Conservation (phyloP, 2,113 vertebrate genomes). For the Strix aluco region DNA sequence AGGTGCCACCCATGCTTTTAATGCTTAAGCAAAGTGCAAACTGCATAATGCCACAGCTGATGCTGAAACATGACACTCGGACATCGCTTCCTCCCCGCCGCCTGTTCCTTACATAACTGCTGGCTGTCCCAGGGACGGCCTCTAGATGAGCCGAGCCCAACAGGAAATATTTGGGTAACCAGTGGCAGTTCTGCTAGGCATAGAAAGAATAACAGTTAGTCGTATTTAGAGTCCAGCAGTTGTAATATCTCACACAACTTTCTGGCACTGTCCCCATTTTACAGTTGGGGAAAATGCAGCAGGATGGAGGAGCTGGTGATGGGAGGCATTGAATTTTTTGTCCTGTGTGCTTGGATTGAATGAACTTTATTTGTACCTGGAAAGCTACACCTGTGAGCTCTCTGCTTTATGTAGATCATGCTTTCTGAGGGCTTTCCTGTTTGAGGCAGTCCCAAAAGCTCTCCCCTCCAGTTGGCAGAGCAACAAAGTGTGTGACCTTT, state of each 20-base stretch:
- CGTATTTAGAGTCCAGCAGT: background rate
- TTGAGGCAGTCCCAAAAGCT: background rate
- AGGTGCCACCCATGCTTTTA: slow-evolving; percentile 7
- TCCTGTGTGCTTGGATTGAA: background rate
- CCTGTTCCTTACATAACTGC: background rate
- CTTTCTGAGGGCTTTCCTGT: background rate
- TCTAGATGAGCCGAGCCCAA: background rate
- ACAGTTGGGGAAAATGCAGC: background rate
- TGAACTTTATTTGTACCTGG: background rate
- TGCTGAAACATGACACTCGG: background rate
- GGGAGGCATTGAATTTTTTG: background rate
- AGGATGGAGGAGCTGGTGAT: background rate
- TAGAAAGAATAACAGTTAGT: background rate
- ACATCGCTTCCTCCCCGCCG: background rate
- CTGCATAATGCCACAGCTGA: background rate
- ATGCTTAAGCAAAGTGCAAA: slow-evolving; percentile 9
- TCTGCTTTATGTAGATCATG: background rate
- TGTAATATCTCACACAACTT: background rate
- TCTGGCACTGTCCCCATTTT: background rate
- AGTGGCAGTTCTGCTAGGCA: background rate
- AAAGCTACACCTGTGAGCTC: background rate
- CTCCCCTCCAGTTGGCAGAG: background rate
- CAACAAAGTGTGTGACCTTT: background rate
- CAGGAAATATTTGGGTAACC: background rate
- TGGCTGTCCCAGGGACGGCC: background rate